Conservation (phyloP, 2,888 invertebrate species). For the Amiota mariae region DNA sequence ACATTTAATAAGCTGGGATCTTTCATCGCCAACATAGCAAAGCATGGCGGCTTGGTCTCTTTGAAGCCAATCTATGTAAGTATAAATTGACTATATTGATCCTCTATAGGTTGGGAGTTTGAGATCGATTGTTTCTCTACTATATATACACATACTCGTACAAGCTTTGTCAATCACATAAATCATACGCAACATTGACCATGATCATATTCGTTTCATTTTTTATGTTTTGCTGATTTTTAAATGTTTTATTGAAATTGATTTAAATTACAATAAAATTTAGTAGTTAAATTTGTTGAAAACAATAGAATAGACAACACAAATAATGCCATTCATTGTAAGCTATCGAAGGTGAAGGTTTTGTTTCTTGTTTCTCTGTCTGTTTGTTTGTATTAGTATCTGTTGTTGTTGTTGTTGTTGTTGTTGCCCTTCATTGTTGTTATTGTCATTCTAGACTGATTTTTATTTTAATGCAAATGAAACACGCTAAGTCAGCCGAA, state of each 20-base stretch:
- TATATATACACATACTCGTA: no score
- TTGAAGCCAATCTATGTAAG: background rate
- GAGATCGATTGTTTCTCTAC: conserved; percentile 30
- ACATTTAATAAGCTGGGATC: conserved; percentile 20
- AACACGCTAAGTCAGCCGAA: conserved; percentile 18
- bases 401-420: background rate
- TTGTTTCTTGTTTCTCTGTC: no score
- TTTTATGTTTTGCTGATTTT: background rate
- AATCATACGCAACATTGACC: conserved; percentile 47
- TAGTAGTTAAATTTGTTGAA: background rate
- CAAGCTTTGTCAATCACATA: conserved; percentile 34
- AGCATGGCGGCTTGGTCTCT: conserved; percentile 16
- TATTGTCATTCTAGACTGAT: conserved; percentile 3
- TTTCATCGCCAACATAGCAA: background rate
- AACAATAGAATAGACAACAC: background rate
- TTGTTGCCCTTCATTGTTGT: conserved; percentile 9
- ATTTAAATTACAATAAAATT: conserved; percentile 55
- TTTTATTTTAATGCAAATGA: conserved; percentile 20
- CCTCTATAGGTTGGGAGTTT: conserved; percentile 32
- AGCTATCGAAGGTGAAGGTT: conserved; percentile 58
- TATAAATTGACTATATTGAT: conserved; percentile 48
- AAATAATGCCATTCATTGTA: conserved; percentile 24
- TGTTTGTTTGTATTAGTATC: background rate
- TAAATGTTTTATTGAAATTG: conserved; percentile 34
- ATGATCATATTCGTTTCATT: background rate